These are phyloP conservation scores for Folsomia manolachei DNA, from an alignment of 2,888 invertebrate genomes.

Conservation along the genomic window DNA sequence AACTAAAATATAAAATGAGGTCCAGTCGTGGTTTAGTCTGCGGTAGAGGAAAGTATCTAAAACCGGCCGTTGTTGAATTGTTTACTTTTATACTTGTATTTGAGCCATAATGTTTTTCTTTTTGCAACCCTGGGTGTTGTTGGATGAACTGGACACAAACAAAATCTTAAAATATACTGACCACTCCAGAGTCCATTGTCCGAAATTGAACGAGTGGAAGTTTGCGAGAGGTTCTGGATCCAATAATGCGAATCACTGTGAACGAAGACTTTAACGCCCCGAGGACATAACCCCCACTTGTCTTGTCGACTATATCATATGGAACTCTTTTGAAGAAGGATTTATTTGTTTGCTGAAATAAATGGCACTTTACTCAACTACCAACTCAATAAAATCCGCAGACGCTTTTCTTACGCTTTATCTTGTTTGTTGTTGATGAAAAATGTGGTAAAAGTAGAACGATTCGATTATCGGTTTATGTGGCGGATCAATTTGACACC, in stretches of 20 bases:
- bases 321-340: background rate
- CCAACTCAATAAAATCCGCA: no score
- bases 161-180: background rate
- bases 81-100: background rate
- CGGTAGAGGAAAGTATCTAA: background rate
- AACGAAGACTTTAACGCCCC: background rate
- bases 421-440: background rate
- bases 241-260: background rate
- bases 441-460: background rate
- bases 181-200: background rate
- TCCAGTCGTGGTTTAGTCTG: background rate
- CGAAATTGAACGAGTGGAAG: background rate
- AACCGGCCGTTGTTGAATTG: background rate
- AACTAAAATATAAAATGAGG: no score
- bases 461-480: background rate
- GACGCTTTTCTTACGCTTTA: background rate
- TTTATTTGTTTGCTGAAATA: slow-evolving; percentile 16
- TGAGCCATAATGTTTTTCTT: background rate
- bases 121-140: background rate
- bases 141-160: background rate
- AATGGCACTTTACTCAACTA: slow-evolving; percentile 2
- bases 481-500: background rate
- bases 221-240: background rate
- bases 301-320: no score
- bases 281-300: background rate